A percentile compares a stretch with the other conserved stretches of the same genome.
Evolutionary conservation across 2,888 invertebrate species (phyloP).

Genomic region (Rhagium mordax): DNA sequence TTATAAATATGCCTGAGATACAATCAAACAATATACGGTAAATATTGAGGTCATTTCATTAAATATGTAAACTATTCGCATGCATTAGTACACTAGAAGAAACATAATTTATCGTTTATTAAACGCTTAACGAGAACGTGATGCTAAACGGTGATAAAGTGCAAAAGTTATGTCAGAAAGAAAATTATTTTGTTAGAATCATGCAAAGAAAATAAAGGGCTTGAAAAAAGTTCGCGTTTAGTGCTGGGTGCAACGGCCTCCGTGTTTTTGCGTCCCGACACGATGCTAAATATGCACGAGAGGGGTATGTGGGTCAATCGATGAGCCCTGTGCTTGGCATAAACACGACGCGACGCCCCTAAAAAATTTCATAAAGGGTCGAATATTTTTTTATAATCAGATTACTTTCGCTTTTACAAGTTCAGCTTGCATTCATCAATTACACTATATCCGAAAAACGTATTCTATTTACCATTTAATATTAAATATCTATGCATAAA

Average conservation of each 20-base stretch:
- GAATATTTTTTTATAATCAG: too few species aligned
- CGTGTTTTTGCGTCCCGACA: slow-evolving; percentile 27
- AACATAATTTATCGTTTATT: not conserved
- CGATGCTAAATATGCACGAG: slow-evolving; percentile 20
- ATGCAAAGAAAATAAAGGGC: not conserved
- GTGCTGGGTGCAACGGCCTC: slow-evolving; percentile 40
- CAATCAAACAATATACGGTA: too few species aligned
- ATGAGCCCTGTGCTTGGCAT: slow-evolving; percentile 20
- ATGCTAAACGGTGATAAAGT: not conserved
- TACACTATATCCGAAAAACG: too few species aligned
- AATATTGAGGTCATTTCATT: too few species aligned
- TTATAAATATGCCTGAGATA: too few species aligned
- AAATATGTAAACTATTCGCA: too few species aligned
- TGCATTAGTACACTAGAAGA: too few species aligned
- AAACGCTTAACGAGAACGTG: not conserved
- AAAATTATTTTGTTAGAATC: not conserved
- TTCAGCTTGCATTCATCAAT: too few species aligned
- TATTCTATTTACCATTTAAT: too few species aligned
- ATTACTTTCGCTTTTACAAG: too few species aligned
- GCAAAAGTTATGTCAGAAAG: not conserved
- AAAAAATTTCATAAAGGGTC: not conserved
- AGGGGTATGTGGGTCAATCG: slow-evolving; percentile 43
- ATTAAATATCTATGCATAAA: too few species aligned
- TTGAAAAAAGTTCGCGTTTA: slow-evolving; percentile 13
- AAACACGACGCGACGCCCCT: slow-evolving; percentile 8